A percentile compares a stretch with the other conserved stretches of the same genome.
Evolutionary conservation across 92 coral and sea anemone genomes (phyloP).

Genomic region (Bergia sp.): DNA sequence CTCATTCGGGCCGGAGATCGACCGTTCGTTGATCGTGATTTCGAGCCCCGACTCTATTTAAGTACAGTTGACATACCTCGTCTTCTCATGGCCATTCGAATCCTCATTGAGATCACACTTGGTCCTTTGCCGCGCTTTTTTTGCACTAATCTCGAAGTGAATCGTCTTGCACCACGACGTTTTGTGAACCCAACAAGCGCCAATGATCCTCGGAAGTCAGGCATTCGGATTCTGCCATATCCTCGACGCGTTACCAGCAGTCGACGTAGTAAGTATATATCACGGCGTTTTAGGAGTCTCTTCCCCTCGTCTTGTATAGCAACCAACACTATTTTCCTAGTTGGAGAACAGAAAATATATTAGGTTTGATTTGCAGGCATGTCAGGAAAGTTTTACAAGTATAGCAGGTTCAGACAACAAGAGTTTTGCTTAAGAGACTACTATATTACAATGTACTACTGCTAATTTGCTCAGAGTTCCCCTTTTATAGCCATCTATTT

Average conservation of each 20-base stretch:
- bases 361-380: not conserved
- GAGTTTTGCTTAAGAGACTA: no score
- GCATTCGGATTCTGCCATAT: conserved; percentile 10
- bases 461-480: no score
- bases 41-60: no score
- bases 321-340: conserved; percentile 33
- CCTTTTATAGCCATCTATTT: no score
- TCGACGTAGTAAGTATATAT: not conserved
- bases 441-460: no score
- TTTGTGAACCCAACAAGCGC: conserved; percentile 26
- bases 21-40: no score
- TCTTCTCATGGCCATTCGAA: conserved; percentile 16
- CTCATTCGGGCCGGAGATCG: no score
- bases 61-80: conserved; percentile 8
- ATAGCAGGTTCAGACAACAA: no score
- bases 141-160: conserved; percentile 3
- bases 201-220: conserved; percentile 19
- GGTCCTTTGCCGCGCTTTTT: conserved; percentile 30
- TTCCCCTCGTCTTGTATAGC: conserved; percentile 36
- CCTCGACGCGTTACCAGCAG: conserved; percentile 12
- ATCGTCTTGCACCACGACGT: conserved; percentile 3
- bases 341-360: not conserved
- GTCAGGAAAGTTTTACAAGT: no score
- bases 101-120: not conserved
- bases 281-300: not conserved